Evolutionary conservation across 2,888 invertebrate species (phyloP).

Genomic region (Corbicula japonica): DNA sequence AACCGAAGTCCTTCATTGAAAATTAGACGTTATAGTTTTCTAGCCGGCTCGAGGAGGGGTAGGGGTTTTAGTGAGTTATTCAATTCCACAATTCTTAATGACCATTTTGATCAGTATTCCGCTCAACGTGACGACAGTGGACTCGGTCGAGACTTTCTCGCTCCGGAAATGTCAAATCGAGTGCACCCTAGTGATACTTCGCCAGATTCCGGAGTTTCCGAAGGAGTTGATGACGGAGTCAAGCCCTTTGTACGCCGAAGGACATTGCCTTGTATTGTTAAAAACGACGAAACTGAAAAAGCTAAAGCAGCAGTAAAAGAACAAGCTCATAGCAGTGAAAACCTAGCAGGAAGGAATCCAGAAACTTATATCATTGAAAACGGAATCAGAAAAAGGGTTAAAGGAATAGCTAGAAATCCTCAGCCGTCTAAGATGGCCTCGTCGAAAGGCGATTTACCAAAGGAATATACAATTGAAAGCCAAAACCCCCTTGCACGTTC

Average conservation of each 20-base stretch:
- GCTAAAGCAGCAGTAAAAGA: constrained; percentile 68
- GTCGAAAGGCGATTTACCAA: constrained; percentile 86
- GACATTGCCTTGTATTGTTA: constrained; percentile 85
- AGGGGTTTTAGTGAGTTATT: constrained; percentile 83
- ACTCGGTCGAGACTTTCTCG: constrained; percentile 77
- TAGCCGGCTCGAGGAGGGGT: constrained; percentile 82
- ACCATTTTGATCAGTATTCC: constrained; percentile 86
- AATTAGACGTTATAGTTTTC: constrained; percentile 83
- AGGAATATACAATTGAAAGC: constrained; percentile 92
- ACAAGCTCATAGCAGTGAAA: constrained; percentile 82
- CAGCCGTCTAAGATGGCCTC: constrained; percentile 81
- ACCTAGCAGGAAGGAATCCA: constrained; percentile 77
- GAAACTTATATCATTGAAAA: constrained; percentile 86
- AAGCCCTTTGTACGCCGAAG: constrained; percentile 81
- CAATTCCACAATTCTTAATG: constrained; percentile 84
- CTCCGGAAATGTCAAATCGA: constrained; percentile 53
- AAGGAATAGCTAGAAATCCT: constrained; percentile 78
- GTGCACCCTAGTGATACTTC: constrained; percentile 78
- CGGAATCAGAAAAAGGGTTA: constrained; percentile 85
- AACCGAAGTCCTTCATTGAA: constrained; percentile 81
- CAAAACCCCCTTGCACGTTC: constrained; percentile 67
- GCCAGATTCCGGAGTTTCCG: constrained; percentile 84
- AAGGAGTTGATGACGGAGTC: constrained; percentile 77
- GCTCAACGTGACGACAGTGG: constrained; percentile 82
- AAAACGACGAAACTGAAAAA: constrained; percentile 66